Evolutionary conservation across 2,113 vertebrate species (phyloP), one percentile per base, ranked within the genome.

Genomic region (Alligator mississippiensis): DNA sequence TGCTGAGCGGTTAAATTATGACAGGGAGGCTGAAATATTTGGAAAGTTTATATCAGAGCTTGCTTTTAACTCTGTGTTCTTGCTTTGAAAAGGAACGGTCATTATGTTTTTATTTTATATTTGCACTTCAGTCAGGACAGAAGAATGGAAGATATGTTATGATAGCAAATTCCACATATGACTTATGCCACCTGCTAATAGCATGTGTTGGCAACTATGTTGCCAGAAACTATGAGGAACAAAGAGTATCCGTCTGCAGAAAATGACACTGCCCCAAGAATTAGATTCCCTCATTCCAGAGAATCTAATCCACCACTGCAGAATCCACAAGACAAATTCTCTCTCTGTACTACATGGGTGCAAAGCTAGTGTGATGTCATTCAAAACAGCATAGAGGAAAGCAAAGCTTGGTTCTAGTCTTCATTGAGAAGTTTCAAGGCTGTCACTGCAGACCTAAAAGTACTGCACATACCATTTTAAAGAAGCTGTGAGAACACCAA

Each of bases 181-280:
- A 93, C 89, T 97, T 88, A 89, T 94, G 84, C 97, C 97, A 97
- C 97, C 98, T 98, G 97, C 94, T 97, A 96, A 97, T 94, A 94
- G 84, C 94, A 94, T 93, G 95, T 97, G 97, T 89, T 96, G 95
- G 94, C 90, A 84, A 89, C 96, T 89, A 84, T 2, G 14, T 89
- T 98, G 96, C 98, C 97, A 98, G 96, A 92, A 97, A 94, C 94
- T 22, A 83, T 25, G 2, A 78, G 95, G 96, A 98, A 96, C 97
- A 97, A 97, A 97, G 96, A 95, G 93, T 92, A 82, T 94, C 91
- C 1, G 80, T 84, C 96, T 93, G 93, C 87, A 94, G 96, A 90
- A 92, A 95, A 89, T 25, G 60, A 87, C 80, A 21, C 2, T 3
- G 76, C 75, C 68, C 89, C 87, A 87, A 75, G 90, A 96, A 93